phyloP scores from a whole-genome alignment of 2,797 vertebrate genomes.

The Bothrops alternatus region DNA sequence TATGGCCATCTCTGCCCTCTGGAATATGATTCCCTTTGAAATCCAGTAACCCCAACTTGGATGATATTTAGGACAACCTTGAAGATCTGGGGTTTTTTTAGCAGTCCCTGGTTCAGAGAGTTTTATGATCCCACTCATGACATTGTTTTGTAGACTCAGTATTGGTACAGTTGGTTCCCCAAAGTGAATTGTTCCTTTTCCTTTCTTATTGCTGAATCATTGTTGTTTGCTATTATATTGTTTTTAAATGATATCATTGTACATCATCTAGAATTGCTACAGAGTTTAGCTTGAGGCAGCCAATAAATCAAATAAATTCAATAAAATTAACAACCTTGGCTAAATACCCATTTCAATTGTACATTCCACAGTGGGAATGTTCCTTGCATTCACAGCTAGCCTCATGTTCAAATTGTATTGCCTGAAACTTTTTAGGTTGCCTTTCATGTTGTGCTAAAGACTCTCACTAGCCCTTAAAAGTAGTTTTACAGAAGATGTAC shows the following conservation, averaged over 20 bases:
- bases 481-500: not conserved
- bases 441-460: not conserved
- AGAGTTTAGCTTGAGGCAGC: not conserved
- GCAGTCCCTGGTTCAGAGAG: not conserved
- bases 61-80: not conserved
- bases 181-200: not conserved
- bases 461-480: not conserved
- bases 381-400: not conserved
- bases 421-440: not conserved
- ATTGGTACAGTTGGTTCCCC: not conserved
- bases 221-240: not conserved
- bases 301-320: not conserved
- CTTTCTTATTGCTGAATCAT: not conserved
- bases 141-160: not conserved
- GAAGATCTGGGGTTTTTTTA: not conserved
- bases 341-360: not conserved
- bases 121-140: not conserved
- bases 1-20: not conserved
- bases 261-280: not conserved
- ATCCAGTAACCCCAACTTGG: not conserved
- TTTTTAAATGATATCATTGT: not conserved
- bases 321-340: not conserved
- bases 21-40: not conserved
- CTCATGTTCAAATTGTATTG: not conserved
- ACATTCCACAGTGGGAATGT: not conserved